phyloP scores from a whole-genome alignment of 35 echinoderm and acorn worm genomes.

The Heliocidaris erythrogramma region DNA sequence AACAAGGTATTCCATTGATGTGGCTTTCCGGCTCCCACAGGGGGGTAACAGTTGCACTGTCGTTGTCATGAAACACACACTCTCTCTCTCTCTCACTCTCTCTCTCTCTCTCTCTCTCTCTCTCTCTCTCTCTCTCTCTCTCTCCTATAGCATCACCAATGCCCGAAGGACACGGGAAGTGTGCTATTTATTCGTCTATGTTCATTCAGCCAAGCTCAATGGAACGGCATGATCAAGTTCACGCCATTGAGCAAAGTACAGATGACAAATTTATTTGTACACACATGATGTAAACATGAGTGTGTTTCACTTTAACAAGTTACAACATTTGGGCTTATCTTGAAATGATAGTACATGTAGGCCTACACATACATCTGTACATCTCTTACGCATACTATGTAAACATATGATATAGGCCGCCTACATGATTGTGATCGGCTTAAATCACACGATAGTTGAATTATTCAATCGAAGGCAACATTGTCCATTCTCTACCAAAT shows the following conservation, averaged over 20 bases:
- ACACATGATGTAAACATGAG: not conserved
- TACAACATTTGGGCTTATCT: no score
- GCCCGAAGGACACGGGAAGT: not conserved
- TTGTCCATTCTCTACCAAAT: no score
- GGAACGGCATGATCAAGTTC: not conserved
- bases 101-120: no score
- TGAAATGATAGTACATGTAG: no score
- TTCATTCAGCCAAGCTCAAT: not conserved
- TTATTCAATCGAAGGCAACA: no score
- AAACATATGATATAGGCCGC: no score
- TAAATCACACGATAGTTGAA: no score
- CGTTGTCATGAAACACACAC: not conserved
- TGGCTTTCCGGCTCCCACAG: conserved; percentile 20
- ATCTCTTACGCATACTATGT: no score
- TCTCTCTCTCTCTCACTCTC: no score
- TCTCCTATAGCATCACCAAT: not conserved
- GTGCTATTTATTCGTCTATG: not conserved
- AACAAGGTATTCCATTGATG: conserved; percentile 38
- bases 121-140: not conserved
- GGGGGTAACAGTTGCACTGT: conserved; percentile 13
- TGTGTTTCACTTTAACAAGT: not conserved
- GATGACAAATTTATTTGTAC: not conserved
- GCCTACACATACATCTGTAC: no score
- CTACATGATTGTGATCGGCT: no score
- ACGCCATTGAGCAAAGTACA: not conserved